These are phyloP conservation scores for Drosophila kikkawai DNA, from an alignment of 1,140 invertebrate genomes.

Conservation along the genomic window DNA sequence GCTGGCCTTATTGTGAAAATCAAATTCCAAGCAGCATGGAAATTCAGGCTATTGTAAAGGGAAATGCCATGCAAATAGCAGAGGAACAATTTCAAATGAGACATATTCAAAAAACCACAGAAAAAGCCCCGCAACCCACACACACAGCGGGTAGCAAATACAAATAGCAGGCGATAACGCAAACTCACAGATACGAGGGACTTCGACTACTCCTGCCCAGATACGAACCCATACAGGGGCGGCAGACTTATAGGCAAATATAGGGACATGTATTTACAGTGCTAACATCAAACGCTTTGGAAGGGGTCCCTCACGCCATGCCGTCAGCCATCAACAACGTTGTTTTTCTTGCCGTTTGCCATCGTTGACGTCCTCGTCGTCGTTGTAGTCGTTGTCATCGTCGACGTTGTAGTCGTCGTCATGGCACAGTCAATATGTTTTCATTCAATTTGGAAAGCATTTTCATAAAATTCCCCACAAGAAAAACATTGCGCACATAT, in stretches of 20 bases:
- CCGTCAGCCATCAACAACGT: conserved; percentile 50
- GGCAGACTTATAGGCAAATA: conserved; percentile 62
- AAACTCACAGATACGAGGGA: conserved; percentile 35
- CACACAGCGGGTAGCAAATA: conserved; percentile 61
- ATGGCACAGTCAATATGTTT: conserved; percentile 82
- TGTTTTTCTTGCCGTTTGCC: conserved; percentile 73
- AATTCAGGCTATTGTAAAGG: conserved; percentile 7
- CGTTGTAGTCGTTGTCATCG: conserved; percentile 40
- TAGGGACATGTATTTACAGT: conserved; percentile 75
- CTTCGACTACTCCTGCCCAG: conserved; percentile 2
- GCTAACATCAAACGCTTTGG: conserved; percentile 75
- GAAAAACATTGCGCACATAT: conserved; percentile 79
- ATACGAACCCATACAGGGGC: conserved; percentile 17
- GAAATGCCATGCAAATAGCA: conserved; percentile 68
- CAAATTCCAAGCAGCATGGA: conserved; percentile 60
- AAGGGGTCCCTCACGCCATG: not conserved
- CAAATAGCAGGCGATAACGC: conserved; percentile 65
- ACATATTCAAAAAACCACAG: conserved; percentile 77
- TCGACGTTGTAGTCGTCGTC: conserved; percentile 46
- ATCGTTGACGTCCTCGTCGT: conserved; percentile 61
- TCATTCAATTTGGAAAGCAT: conserved; percentile 84
- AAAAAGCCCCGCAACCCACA: conserved; percentile 44
- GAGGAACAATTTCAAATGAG: conserved; percentile 77
- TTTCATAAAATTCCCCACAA: conserved; percentile 82
- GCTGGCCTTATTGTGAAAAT: conserved; percentile 51